Evolutionary conservation across 2,113 vertebrate genomes (phyloP).

Genomic region (Salvelinus alpinus): DNA sequence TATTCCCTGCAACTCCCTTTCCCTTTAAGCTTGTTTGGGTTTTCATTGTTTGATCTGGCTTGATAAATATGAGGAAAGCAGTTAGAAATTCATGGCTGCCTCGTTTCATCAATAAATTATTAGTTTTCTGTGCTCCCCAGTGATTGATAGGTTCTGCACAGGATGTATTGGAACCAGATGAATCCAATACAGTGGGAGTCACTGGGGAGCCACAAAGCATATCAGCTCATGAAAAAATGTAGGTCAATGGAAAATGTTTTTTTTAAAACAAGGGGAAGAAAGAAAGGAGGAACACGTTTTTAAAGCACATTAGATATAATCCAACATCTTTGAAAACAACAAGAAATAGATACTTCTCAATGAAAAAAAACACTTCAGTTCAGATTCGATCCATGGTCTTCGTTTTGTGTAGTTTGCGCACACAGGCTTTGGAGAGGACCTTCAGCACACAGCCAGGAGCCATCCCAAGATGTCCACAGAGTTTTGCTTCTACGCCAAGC

Average conservation of each 20-base stretch:
- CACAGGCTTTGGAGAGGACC: slow-evolving; percentile 53
- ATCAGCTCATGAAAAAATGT: slow-evolving; percentile 77
- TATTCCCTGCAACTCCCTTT: slow-evolving; percentile 67
- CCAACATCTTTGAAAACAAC: slow-evolving; percentile 38
- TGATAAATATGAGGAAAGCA: slow-evolving; percentile 82
- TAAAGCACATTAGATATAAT: slow-evolving; percentile 4
- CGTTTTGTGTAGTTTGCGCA: slow-evolving; percentile 58
- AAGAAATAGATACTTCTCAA: slow-evolving; percentile 22
- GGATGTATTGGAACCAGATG: slow-evolving; percentile 80
- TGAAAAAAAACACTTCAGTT: not conserved
- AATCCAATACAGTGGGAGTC: slow-evolving; percentile 76
- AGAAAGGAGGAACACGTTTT: slow-evolving; percentile 51
- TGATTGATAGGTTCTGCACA: slow-evolving; percentile 80
- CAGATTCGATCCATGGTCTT: slow-evolving; percentile 27
- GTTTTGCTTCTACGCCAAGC: slow-evolving; percentile 46
- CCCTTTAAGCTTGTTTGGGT: slow-evolving; percentile 79
- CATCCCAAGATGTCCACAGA: slow-evolving; percentile 49
- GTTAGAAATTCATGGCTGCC: slow-evolving; percentile 78
- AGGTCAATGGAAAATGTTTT: slow-evolving; percentile 72
- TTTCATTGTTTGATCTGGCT: slow-evolving; percentile 80
- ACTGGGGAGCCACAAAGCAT: slow-evolving; percentile 71
- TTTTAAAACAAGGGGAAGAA: slow-evolving; percentile 27
- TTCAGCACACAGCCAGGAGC: slow-evolving; percentile 54
- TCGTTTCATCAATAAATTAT: slow-evolving; percentile 83
- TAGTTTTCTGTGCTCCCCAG: slow-evolving; percentile 74